Percentiles rank a stretch among this genome's conserved stretches.
Evolutionary conservation across 2,888 invertebrate species (phyloP).

Genomic region (Buathra laborator): DNA sequence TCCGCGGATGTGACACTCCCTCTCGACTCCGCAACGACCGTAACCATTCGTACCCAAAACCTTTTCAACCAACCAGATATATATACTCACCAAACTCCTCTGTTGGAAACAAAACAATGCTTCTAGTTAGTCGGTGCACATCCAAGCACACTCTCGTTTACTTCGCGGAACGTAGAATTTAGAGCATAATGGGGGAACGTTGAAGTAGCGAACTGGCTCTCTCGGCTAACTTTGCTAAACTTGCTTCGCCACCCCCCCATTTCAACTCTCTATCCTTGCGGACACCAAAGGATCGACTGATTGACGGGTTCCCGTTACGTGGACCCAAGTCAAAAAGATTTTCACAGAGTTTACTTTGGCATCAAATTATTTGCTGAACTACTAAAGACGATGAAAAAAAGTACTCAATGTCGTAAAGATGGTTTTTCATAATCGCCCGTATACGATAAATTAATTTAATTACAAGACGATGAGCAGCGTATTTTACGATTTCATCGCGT

Average conservation of each 20-base stretch:
- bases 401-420: too few relatives aligned
- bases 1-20: not conserved
- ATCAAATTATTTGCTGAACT: not conserved
- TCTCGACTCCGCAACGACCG: not conserved
- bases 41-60: not conserved
- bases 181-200: not conserved
- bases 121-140: not conserved
- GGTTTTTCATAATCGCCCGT: too few relatives aligned
- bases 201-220: constrained; percentile 3
- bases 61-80: not conserved
- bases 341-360: not conserved
- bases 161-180: not conserved
- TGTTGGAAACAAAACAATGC: constrained; percentile 1
- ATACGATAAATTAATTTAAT: not conserved
- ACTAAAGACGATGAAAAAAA: too few relatives aligned
- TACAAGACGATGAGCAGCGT: not conserved
- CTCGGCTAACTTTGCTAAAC: constrained; percentile 2
- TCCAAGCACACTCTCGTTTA: not conserved
- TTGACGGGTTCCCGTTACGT: constrained; percentile 6
- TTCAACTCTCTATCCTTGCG: not conserved
- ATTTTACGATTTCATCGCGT: not conserved
- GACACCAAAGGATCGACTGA: constrained; percentile 3
- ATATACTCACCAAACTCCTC: not conserved
- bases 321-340: not conserved
- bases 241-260: not conserved